Percentiles rank a stretch among this genome's conserved stretches.
These are phyloP conservation scores for Argentina silus DNA, from an alignment of 2,797 vertebrate genomes.

Conservation along the genomic window DNA sequence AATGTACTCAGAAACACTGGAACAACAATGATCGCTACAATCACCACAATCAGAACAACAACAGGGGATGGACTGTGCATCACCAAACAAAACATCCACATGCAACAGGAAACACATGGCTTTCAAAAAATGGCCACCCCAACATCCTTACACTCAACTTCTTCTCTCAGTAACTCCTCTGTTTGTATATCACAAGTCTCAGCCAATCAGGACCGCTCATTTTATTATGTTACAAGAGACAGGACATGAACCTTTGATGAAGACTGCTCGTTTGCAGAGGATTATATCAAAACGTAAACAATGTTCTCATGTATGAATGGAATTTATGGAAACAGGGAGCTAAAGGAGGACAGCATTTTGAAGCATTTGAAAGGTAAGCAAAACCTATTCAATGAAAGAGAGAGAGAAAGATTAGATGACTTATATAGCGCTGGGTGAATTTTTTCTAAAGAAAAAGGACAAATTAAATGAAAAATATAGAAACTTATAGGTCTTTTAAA, in stretches of 20 bases:
- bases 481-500: slow-evolving; percentile 82
- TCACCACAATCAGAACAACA: slow-evolving; percentile 18
- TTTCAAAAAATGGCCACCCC: slow-evolving; percentile 39
- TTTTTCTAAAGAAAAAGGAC: slow-evolving; percentile 74
- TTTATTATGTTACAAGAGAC: slow-evolving; percentile 50
- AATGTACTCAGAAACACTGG: slow-evolving; percentile 38
- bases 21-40: slow-evolving; percentile 25
- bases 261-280: slow-evolving; percentile 67
- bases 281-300: slow-evolving; percentile 73
- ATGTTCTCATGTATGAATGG: slow-evolving; percentile 71
- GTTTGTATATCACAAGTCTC: slow-evolving; percentile 49
- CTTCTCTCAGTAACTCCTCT: slow-evolving; percentile 45
- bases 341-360: slow-evolving; percentile 62
- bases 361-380: slow-evolving; percentile 75
- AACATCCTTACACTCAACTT: slow-evolving; percentile 38
- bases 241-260: slow-evolving; percentile 64
- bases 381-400: slow-evolving; percentile 56
- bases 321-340: slow-evolving; percentile 65
- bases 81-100: slow-evolving; percentile 36
- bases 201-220: slow-evolving; percentile 56
- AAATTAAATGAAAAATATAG: slow-evolving; percentile 73
- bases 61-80: slow-evolving; percentile 3
- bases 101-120: slow-evolving; percentile 49
- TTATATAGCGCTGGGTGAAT: slow-evolving; percentile 55
- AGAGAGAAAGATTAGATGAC: slow-evolving; percentile 45